A percentile compares a stretch with the other conserved stretches of the same genome.
Evolutionary conservation across 2,797 vertebrate genomes (phyloP).

Genomic region (Spea hammondii): DNA sequence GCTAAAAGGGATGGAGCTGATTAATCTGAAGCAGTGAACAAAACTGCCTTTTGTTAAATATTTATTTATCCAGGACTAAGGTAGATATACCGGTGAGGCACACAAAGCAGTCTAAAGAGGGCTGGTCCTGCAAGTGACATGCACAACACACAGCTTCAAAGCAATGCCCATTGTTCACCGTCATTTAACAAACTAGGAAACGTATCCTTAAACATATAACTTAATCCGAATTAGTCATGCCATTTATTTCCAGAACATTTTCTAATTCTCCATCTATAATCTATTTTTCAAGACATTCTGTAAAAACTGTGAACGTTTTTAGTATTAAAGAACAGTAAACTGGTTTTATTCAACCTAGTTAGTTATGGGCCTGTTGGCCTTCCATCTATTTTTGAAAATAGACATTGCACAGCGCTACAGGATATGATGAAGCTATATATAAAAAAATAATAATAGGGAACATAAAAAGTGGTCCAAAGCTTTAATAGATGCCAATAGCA

Average conservation of each 20-base stretch:
- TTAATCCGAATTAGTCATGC: background rate
- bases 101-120: conserved; percentile 25
- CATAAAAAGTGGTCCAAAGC: no score
- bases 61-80: conserved; percentile 49
- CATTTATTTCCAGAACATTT: background rate
- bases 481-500: no score
- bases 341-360: no score
- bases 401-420: no score
- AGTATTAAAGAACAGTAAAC: no score
- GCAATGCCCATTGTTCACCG: conserved; percentile 6
- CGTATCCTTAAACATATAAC: background rate
- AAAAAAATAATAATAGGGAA: no score
- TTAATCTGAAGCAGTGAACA: conserved; percentile 31
- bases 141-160: conserved; percentile 20
- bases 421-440: no score
- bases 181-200: conserved; percentile 15
- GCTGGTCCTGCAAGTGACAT: conserved; percentile 17
- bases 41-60: conserved; percentile 49
- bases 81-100: conserved; percentile 19
- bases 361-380: no score
- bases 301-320: no score
- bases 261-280: no score
- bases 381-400: no score
- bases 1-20: conserved; percentile 50
- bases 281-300: no score